These are phyloP conservation scores for Pomacea canaliculata DNA, from an alignment of 2,888 invertebrate species.

Conservation along the genomic window DNA sequence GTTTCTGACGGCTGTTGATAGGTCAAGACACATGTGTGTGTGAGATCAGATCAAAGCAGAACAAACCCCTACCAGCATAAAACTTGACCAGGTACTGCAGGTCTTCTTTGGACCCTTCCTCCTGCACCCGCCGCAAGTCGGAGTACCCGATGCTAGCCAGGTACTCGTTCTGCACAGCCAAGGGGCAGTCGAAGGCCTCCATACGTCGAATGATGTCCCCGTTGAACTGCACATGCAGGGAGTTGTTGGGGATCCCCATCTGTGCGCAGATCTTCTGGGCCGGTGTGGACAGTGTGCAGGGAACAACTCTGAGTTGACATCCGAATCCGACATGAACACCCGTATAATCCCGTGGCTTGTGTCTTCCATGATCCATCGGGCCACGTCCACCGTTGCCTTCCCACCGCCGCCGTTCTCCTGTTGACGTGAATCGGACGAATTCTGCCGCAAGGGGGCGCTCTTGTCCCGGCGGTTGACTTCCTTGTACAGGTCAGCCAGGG, in stretches of 20 bases:
- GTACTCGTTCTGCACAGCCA: conserved; percentile 70
- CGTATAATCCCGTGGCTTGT: conserved; percentile 66
- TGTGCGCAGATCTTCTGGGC: conserved; percentile 66
- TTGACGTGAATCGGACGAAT: conserved; percentile 10
- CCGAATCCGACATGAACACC: conserved; percentile 62
- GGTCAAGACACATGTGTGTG: no score
- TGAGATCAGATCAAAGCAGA: no score
- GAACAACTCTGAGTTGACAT: conserved; percentile 58
- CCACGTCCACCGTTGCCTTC: conserved; percentile 41
- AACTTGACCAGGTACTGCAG: conserved; percentile 68
- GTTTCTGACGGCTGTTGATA: no score
- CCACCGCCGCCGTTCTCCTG: conserved; percentile 1
- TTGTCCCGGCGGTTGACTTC: conserved; percentile 46
- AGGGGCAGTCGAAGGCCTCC: conserved; percentile 68
- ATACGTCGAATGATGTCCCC: conserved; percentile 68
- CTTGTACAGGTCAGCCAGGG: conserved; percentile 63
- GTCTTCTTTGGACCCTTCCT: conserved; percentile 65
- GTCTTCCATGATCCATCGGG: conserved; percentile 62
- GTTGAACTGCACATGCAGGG: conserved; percentile 68
- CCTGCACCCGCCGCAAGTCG: conserved; percentile 64
- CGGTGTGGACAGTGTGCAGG: conserved; percentile 66
- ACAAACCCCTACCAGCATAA: conserved; percentile 64
- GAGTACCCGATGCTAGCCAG: conserved; percentile 66
- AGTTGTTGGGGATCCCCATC: conserved; percentile 64
- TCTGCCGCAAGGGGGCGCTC: conserved; percentile 13